Conservation (phyloP, 1,140 invertebrate genomes). For the Drepana arcuata region DNA sequence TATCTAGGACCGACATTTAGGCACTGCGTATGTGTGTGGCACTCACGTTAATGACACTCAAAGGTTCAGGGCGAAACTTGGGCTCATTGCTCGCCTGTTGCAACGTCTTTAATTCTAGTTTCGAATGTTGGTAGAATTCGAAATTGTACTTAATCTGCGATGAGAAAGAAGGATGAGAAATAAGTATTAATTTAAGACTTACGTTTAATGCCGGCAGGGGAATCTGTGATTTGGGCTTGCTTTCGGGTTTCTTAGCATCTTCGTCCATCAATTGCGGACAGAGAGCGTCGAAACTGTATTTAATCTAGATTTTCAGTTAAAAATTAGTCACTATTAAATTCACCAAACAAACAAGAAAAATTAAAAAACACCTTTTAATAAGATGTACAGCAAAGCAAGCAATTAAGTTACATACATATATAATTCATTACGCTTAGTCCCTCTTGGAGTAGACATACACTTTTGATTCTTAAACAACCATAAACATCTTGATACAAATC, state of each 20-base stretch:
- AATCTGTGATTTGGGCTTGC: conserved; percentile 69
- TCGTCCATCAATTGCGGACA: conserved; percentile 75
- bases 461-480: too few species aligned
- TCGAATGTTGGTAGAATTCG: conserved; percentile 73
- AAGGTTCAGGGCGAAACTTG: conserved; percentile 74
- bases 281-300: conserved; percentile 80
- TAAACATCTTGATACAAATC: too few species aligned
- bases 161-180: too few species aligned
- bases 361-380: too few species aligned
- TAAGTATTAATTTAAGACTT: conserved; percentile 54
- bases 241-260: conserved; percentile 74
- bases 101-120: conserved; percentile 66
- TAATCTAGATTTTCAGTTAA: conserved; percentile 62
- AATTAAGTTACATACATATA: too few species aligned
- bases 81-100: conserved; percentile 73
- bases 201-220: conserved; percentile 82
- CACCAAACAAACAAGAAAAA: too few species aligned
- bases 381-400: too few species aligned
- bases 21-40: too few species aligned
- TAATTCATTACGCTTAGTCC: too few species aligned
- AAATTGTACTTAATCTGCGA: conserved; percentile 77
- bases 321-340: too few species aligned
- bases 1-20: too few species aligned
- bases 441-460: too few species aligned
- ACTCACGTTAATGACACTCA: conserved; percentile 79